Conservation (phyloP, 2,888 invertebrate genomes). For the Portevinia maculata region DNA sequence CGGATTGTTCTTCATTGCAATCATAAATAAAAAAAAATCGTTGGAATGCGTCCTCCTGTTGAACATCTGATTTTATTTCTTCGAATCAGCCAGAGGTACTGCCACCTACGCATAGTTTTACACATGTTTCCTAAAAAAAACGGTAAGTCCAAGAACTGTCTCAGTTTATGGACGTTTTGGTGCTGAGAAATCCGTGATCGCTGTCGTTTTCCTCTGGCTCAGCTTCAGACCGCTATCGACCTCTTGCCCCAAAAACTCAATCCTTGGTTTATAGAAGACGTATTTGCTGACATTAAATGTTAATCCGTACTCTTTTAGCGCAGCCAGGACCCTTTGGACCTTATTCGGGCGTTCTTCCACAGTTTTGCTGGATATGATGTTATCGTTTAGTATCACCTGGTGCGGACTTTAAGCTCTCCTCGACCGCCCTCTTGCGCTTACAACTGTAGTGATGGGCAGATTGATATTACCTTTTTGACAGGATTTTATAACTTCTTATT, state of each 20-base stretch:
- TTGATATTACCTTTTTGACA: no score
- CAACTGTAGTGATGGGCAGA: no score
- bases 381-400: no score
- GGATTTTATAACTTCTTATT: no score
- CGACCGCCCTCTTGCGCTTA: no score
- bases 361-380: background rate
- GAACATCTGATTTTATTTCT: background rate
- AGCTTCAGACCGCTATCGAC: background rate
- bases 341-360: background rate
- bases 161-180: background rate
- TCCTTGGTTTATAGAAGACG: background rate
- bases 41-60: background rate
- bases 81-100: background rate
- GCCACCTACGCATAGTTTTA: no score
- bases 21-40: background rate
- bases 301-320: background rate
- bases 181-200: background rate
- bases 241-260: background rate
- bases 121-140: background rate
- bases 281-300: background rate
- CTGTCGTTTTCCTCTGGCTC: conserved; percentile 3
- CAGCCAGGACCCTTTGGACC: background rate
- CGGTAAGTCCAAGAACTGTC: conserved; percentile 1
- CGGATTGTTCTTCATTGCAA: background rate
- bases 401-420: no score